Evolutionary conservation across 2,113 vertebrate species (phyloP).

Genomic region (Elaphurus davidianus): DNA sequence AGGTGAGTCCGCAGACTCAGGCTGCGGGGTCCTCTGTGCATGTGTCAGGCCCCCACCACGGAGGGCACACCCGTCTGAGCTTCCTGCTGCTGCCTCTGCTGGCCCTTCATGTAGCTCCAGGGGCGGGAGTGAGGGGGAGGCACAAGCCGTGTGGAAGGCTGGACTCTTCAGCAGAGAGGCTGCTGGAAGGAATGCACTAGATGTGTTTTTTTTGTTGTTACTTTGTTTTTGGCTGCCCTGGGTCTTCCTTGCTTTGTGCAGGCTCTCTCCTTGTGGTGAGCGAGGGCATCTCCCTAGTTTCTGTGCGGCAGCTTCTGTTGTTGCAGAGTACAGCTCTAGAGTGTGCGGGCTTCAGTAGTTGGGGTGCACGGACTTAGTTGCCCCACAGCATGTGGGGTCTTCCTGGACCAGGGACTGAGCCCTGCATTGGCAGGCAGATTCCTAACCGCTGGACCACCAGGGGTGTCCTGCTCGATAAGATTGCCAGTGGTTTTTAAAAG

Average conservation of each 20-base stretch:
- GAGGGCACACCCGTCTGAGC: too few relatives aligned
- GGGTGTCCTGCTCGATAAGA: not conserved
- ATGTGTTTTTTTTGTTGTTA: not conserved
- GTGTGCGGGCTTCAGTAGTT: not conserved
- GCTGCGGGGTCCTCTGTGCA: not conserved
- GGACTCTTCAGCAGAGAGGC: not conserved
- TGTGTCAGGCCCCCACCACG: not conserved
- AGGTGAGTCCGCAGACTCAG: slow-evolving; percentile 78
- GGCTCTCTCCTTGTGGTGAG: not conserved
- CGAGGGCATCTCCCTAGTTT: accelerated
- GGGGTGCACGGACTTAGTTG: not conserved
- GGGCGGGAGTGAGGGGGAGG: accelerated
- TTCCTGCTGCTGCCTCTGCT: not conserved
- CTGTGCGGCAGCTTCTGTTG: not conserved
- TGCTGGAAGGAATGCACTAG: not conserved
- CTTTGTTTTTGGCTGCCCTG: not conserved
- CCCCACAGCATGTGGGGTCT: not conserved
- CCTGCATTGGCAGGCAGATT: not conserved
- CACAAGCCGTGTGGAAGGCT: not conserved
- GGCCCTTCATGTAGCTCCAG: not conserved
- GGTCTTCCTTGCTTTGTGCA: not conserved
- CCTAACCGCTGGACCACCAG: not conserved
- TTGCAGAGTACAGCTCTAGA: not conserved
- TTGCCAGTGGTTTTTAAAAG: not conserved
- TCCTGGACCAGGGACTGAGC: not conserved